Evolutionary conservation across 2,113 vertebrate species (phyloP), one percentile per base, ranked within the genome.

Genomic region (Perognathus longimembris): DNA sequence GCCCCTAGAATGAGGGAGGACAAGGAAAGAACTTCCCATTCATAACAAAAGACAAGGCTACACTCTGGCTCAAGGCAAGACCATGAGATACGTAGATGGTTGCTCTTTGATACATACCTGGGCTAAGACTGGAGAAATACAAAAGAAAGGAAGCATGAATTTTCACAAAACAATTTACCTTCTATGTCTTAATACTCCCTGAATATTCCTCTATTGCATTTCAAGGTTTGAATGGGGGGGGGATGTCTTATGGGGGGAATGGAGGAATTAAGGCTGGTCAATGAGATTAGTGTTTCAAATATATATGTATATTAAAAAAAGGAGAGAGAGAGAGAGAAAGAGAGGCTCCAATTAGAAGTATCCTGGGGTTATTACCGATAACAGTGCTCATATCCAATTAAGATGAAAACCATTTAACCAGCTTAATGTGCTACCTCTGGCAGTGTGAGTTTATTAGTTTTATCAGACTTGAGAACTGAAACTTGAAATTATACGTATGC

Each of bases 361-460:
- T 98, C 98, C 98, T 97, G 98, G 96, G 98, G 98, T 98, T 98
- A 98, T 98, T 98, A 98, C 97, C 95, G 97, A 98, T 98, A 98
- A 97, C 97, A 94, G 95, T 92, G 97, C 96, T 98, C 98, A 98
- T 98, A 98, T 98, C 98, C 98, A 98, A 98, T 98, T 98, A 98
- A 98, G 98, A 98, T 98, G 98, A 98, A 98, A 98, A 98, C 98
- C 98, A 97, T 98, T 98, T 98, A 96, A 97, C 97, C 97, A 94
- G 97, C 98, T 98, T 98, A 98, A 98, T 98, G 98, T 98, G 97
- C 97, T 97, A 98, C 98, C 98, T 97, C 98, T 98, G 98, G 98
- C 98, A 97, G 97, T 98, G 97, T 97, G 93, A 95, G 97, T 97
- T 98, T 98, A 98, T 98, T 98, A 98, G 98, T 98, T 98, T 98